Percentiles rank a stretch among this genome's conserved stretches.
Evolutionary conservation across 2,113 vertebrate species (phyloP).

Genomic region (Mionectes macconnelli): DNA sequence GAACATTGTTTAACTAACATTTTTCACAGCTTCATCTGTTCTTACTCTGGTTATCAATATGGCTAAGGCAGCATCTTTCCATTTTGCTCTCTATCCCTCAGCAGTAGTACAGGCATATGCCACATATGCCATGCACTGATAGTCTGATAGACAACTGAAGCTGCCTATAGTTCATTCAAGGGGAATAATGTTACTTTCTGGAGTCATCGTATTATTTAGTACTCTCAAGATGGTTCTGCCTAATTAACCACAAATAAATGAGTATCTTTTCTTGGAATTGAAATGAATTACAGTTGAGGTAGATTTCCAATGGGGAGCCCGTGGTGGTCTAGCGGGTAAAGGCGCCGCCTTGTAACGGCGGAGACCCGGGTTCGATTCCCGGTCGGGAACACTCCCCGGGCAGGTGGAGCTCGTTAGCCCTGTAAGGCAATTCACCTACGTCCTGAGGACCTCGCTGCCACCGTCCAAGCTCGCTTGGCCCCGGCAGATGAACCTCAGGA

Average conservation of each 20-base stretch:
- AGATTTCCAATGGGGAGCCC: neutral
- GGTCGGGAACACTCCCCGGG: too few relatives aligned
- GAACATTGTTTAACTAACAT: neutral
- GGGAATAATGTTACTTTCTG: neutral
- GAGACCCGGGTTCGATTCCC: too few relatives aligned
- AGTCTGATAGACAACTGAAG: neutral
- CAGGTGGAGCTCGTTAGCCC: too few relatives aligned
- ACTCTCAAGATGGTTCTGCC: neutral
- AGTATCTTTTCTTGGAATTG: neutral
- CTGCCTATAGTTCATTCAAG: neutral
- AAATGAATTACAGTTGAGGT: neutral
- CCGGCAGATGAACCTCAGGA: too few relatives aligned
- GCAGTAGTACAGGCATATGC: neutral
- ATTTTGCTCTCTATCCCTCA: neutral
- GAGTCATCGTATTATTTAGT: neutral
- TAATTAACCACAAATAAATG: neutral
- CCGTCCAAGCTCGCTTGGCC: too few relatives aligned
- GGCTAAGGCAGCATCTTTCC: neutral
- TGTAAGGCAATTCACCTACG: too few relatives aligned
- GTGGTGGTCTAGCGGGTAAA: too few relatives aligned
- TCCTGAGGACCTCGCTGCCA: too few relatives aligned
- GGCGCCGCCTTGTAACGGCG: too few relatives aligned
- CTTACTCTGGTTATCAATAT: neutral
- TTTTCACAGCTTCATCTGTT: neutral
- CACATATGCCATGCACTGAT: neutral